A percentile compares a stretch with the other conserved stretches of the same genome.
Evolutionary conservation across 2,113 vertebrate species (phyloP).

Genomic region (Semnopithecus entellus): DNA sequence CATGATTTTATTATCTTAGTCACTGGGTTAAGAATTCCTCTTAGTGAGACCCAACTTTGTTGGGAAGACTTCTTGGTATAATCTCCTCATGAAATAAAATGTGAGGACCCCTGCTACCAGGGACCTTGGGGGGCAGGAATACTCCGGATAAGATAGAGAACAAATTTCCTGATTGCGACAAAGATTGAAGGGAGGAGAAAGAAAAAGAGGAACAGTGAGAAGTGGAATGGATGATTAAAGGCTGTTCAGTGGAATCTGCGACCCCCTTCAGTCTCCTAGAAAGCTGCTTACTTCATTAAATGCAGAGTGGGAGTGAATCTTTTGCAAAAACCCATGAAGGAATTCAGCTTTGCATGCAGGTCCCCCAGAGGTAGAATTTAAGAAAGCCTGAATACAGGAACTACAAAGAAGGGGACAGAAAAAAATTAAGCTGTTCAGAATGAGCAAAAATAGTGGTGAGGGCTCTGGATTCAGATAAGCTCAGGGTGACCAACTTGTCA

Average conservation of each 20-base stretch:
- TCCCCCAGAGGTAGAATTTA: not conserved
- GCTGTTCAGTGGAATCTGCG: not conserved
- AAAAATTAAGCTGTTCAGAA: not conserved
- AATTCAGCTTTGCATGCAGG: not conserved
- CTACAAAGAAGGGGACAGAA: not conserved
- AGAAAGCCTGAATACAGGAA: not conserved
- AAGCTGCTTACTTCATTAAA: not conserved
- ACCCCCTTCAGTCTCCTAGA: not conserved
- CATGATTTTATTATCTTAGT: conserved; percentile 7
- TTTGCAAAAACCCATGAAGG: not conserved
- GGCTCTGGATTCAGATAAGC: not conserved
- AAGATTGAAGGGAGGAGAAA: not conserved
- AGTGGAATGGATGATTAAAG: not conserved
- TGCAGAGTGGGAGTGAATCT: not conserved
- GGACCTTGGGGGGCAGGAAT: not conserved
- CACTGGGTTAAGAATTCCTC: conserved; percentile 17
- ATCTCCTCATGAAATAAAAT: not conserved
- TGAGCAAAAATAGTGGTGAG: not conserved
- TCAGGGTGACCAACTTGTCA: not conserved
- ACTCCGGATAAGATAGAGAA: not conserved
- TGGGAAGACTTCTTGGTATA: not conserved
- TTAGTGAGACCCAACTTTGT: not conserved
- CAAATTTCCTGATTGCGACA: not conserved
- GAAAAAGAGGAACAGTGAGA: not conserved
- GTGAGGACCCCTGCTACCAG: not conserved